Evolutionary conservation across 2,113 vertebrate genomes (phyloP), one percentile per base, ranked within the genome.

Genomic region (Atrichornis clamosus): DNA sequence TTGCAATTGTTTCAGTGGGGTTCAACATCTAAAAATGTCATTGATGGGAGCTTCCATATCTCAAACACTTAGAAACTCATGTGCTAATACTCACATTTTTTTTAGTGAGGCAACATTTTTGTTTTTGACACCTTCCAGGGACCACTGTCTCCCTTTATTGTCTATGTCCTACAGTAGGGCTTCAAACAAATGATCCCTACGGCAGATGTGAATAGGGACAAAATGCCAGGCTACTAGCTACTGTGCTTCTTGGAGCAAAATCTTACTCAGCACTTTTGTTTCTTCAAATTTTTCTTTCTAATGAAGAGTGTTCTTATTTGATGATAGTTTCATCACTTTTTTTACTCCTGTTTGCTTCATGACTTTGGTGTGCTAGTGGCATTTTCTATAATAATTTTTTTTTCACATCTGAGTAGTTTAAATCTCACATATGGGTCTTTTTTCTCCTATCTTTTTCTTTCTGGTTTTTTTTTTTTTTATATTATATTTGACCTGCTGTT

Each of bases 1-100:
- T 86, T 76, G 68, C 58, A 68, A 0, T 28, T 41, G 35, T 80
- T 67, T 64, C 30, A 4, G 1, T 74, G 33, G 16, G 4, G 7
- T 68, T 69, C 2, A 11, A 9, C 7, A 42, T 35, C 17, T 64
- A 49, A 46, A 74, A 30, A 53, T 67, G 12, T 37, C 46, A 75
- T 9, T 41, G 11, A 37, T 73, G 41, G 27, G 63, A 80, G 15
- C 6, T 44, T 39, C 24, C 10, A 6, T 69, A 39, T 52, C 33
- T 82, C 67, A 72, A 13, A 8, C 46, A 11, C 35, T 84, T 70
- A 35, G 21, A 92, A 92, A 90, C 60, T 59, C 15, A 13, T 0
- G 0, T 62, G 26, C 9, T 18, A 47, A 19, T 60, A 39, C 2
- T 70, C 28, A n/a, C 9, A 30, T 0, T 13, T 42, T 62, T 84